A percentile compares a stretch with the other conserved stretches of the same genome.
Conservation (phyloP, 2,888 invertebrate species). For the Pseudanteris insignis region DNA sequence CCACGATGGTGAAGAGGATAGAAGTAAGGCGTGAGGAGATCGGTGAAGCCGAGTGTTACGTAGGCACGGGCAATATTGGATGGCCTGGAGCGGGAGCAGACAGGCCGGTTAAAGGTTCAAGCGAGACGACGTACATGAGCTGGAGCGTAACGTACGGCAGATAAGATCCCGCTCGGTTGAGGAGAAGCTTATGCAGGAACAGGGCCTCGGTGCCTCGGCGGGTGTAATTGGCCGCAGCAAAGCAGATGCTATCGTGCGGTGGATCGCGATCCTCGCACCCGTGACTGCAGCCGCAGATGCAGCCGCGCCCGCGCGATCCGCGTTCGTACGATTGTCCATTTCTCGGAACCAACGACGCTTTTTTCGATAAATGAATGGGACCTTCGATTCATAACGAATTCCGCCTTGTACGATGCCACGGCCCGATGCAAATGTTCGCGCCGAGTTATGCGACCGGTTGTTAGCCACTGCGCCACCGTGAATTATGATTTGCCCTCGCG, state of each 20-base stretch:
- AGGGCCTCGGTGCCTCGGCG: conserved; percentile 45
- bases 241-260: conserved; percentile 58
- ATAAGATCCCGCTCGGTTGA: conserved; percentile 55
- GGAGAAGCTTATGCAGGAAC: conserved; percentile 46
- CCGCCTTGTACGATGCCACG: conserved; percentile 18
- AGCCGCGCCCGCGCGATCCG: conserved; percentile 38
- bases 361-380: conserved; percentile 38
- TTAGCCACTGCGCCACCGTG: too few relatives aligned
- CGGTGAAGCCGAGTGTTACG: too few relatives aligned
- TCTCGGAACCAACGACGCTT: conserved; percentile 33
- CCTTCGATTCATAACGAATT: conserved; percentile 38
- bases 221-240: conserved; percentile 61
- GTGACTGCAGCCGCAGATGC: conserved; percentile 36
- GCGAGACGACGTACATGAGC: conserved; percentile 52
- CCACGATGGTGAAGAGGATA: too few relatives aligned
- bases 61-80: conserved; percentile 49
- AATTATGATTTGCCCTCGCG: conserved; percentile 1
- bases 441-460: conserved; percentile 12
- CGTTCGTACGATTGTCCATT: conserved; percentile 24
- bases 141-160: conserved; percentile 51
- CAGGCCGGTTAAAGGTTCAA: conserved; percentile 50
- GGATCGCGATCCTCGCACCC: conserved; percentile 56
- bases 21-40: too few relatives aligned
- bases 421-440: conserved; percentile 32
- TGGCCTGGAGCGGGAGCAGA: conserved; percentile 52